Conservation (phyloP, 1,140 invertebrate species). For the Leguminivora glycinivorella region DNA sequence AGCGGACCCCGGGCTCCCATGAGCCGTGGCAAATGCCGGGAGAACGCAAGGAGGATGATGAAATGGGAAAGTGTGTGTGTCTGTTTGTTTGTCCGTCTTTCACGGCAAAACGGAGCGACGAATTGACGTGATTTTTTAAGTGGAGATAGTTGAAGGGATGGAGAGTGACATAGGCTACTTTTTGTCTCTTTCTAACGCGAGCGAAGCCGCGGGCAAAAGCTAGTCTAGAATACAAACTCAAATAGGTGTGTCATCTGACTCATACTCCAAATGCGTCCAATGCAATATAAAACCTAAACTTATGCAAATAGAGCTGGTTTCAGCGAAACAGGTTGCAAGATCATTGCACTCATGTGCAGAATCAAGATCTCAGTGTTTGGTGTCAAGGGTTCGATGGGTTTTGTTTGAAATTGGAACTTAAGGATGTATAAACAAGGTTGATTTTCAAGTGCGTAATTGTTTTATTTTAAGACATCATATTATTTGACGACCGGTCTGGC, state of each 20-base stretch:
- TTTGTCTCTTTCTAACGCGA: no score
- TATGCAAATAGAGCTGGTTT: conserved; percentile 7
- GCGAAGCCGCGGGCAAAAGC: no score
- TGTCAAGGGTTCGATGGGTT: not conserved
- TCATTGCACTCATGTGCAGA: not conserved
- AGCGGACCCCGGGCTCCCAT: no score
- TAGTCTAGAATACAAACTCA: not conserved
- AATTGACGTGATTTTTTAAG: no score
- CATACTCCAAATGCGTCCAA: not conserved
- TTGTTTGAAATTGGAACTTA: not conserved
- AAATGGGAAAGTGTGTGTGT: no score
- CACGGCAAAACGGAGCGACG: no score
- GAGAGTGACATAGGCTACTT: no score
- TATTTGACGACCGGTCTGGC: no score
- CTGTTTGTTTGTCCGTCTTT: no score
- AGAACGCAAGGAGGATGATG: no score
- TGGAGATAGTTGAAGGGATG: no score
- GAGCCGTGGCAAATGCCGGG: no score
- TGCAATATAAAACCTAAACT: not conserved
- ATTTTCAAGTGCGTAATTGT: not conserved
- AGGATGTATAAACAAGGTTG: not conserved
- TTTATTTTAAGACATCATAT: not conserved
- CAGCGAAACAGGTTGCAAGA: not conserved
- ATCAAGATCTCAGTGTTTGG: conserved; percentile 5
- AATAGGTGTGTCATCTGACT: not conserved